A percentile compares a stretch with the other conserved stretches of the same genome.
Conservation (phyloP, 2,113 vertebrate species). For the Aythya baeri region DNA sequence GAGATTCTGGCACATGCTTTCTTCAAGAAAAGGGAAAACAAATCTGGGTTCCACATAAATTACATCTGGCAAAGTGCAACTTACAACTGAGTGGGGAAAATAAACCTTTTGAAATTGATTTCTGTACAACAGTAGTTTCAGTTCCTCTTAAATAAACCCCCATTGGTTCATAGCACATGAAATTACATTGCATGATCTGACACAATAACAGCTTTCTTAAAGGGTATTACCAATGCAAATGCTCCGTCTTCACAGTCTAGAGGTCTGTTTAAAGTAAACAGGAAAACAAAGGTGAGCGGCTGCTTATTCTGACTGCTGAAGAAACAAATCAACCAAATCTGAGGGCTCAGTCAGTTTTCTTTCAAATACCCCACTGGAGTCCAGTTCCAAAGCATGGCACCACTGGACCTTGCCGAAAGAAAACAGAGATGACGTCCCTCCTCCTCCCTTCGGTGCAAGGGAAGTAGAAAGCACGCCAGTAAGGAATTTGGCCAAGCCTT, state of each 20-base stretch:
- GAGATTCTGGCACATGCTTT: conserved; percentile 80
- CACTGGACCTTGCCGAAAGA: neutral
- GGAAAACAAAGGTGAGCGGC: neutral
- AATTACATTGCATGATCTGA: neutral
- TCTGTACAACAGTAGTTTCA: conserved; percentile 45
- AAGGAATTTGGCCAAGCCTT: neutral
- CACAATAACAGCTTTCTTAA: conserved; percentile 8
- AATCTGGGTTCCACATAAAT: conserved; percentile 58
- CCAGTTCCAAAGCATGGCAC: neutral
- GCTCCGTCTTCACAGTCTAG: neutral
- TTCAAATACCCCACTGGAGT: neutral
- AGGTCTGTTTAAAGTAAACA: conserved; percentile 3
- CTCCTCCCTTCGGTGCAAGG: neutral
- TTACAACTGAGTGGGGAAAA: conserved; percentile 49
- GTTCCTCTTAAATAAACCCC: conserved; percentile 44
- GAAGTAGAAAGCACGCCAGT: neutral
- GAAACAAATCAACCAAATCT: neutral
- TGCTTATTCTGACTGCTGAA: neutral
- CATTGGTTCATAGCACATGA: neutral
- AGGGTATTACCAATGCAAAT: conserved; percentile 6
- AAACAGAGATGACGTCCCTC: neutral
- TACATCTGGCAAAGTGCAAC: conserved; percentile 59
- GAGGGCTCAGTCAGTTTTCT: neutral
- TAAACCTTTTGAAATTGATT: conserved; percentile 41
- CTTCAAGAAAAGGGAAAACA: conserved; percentile 74